Evolutionary conservation across 2,113 vertebrate genomes (phyloP).

Genomic region (Gymnobelideus leadbeateri): DNA sequence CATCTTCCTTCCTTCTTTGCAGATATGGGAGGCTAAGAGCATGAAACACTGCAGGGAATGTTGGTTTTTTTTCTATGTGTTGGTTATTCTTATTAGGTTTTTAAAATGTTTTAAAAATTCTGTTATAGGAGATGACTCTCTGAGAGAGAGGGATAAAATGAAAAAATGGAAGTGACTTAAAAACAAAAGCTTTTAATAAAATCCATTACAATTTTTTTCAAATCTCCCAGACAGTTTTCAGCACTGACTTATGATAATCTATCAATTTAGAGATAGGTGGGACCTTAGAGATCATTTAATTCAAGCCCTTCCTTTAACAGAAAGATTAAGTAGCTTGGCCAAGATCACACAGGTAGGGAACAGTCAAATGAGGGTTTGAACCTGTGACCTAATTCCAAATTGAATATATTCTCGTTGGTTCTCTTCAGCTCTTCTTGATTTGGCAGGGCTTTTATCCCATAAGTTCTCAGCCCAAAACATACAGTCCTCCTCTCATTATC

Average conservation of each 20-base stretch:
- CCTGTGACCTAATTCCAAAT: neutral
- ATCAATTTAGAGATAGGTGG: neutral
- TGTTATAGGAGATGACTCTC: neutral
- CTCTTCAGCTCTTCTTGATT: neutral
- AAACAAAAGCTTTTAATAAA: neutral
- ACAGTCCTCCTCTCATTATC: accelerated
- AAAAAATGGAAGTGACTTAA: neutral
- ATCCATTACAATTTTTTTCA: neutral
- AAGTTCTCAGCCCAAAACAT: neutral
- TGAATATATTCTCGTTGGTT: neutral
- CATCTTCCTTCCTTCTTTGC: neutral
- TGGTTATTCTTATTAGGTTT: neutral
- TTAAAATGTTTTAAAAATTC: neutral
- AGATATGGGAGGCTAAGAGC: neutral
- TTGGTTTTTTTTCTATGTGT: neutral
- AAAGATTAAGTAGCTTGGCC: neutral
- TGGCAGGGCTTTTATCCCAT: neutral
- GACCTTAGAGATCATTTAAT: neutral
- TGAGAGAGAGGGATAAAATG: neutral
- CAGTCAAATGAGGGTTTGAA: neutral
- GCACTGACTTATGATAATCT: neutral
- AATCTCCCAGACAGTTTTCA: neutral
- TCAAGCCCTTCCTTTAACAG: neutral
- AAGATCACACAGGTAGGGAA: neutral
- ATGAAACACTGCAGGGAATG: neutral